Percentiles rank a stretch among this genome's conserved stretches.
These are phyloP conservation scores for Thamnophis sirtalis DNA, from an alignment of 2,113 vertebrate species.

Conservation along the genomic window DNA sequence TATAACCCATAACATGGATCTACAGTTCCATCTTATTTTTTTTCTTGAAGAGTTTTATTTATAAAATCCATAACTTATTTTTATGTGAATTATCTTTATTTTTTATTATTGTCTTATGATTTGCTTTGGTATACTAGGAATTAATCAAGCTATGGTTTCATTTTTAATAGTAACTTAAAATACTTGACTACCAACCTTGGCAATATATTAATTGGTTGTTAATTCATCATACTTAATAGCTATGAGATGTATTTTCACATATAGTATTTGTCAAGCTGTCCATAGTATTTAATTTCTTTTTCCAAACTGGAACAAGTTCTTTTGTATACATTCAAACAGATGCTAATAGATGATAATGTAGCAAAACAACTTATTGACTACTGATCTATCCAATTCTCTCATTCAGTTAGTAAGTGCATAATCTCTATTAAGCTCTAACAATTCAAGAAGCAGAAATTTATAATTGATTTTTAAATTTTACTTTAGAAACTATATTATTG, in stretches of 20 bases:
- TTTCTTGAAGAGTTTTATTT: not conserved
- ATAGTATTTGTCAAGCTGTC: not conserved
- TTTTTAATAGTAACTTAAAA: not conserved
- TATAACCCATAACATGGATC: not conserved
- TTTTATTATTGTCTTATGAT: not conserved
- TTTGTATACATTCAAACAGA: not conserved
- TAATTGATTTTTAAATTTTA: not conserved
- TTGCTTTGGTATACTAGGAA: not conserved
- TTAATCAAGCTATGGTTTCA: not conserved
- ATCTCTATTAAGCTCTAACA: not conserved
- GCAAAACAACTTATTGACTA: accelerated
- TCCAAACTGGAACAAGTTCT: not conserved
- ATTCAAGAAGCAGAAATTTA: not conserved
- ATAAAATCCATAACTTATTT: not conserved
- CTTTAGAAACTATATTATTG: not conserved
- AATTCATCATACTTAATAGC: not conserved
- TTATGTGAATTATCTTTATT: not conserved
- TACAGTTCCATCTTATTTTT: not conserved
- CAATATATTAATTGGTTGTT: not conserved
- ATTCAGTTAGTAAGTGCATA: not conserved
- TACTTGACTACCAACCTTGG: not conserved
- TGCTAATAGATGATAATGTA: not conserved
- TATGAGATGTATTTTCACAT: not conserved
- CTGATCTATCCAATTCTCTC: not conserved
- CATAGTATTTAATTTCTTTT: not conserved